Evolutionary conservation across 2,113 vertebrate species (phyloP).

Genomic region (Baryphthengus martii): DNA sequence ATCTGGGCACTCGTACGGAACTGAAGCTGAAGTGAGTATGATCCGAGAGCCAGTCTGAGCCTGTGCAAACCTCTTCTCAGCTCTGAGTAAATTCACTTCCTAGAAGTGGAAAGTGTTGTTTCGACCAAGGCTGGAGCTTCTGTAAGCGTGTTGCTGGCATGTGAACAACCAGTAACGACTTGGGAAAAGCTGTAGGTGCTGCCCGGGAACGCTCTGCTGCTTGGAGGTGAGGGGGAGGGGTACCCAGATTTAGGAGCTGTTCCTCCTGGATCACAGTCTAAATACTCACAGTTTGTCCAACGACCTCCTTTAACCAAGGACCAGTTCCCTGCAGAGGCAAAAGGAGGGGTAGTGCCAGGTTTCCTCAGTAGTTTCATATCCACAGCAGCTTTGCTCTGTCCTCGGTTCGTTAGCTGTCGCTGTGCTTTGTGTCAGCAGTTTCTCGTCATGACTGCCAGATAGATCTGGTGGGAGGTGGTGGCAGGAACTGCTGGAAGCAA

Average conservation of each 20-base stretch:
- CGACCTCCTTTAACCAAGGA: background rate
- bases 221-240: background rate
- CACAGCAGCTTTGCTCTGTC: background rate
- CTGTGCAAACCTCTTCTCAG: background rate
- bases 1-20: slow-evolving; percentile 88
- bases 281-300: background rate
- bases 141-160: background rate
- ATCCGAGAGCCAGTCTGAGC: background rate
- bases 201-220: background rate
- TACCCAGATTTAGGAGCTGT: background rate
- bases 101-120: background rate
- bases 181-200: background rate
- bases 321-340: fast-evolving
- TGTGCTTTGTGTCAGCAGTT: background rate
- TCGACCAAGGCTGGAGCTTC: background rate
- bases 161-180: background rate
- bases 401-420: background rate
- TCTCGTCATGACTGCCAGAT: background rate
- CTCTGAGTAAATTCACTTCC: background rate
- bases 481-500: background rate
- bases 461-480: background rate
- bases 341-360: background rate
- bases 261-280: background rate
- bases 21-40: slow-evolving; percentile 91
- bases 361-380: background rate